Base-by-base conservation (phyloP, 2,113 vertebrate species). In the Vireo altiloquus region DNA sequence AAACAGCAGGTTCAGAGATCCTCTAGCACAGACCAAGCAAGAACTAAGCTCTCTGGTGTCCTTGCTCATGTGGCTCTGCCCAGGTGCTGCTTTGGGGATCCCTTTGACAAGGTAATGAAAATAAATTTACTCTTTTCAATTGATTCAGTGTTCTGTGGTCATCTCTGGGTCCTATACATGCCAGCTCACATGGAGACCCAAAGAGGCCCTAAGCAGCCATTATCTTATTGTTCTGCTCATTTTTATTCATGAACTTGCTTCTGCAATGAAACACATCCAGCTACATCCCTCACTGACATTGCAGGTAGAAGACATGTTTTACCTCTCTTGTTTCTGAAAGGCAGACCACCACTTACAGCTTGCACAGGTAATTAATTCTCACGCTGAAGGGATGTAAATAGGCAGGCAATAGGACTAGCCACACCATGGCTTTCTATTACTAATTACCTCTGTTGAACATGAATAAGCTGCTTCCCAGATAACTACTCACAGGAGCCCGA, bases 281-380 rank as follows among this genome's bases (percentile, higher is more conserved):
- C 39, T 39, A 47, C 3, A 10, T 81, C 39, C 47, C 42, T 66
- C 0, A 0, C 22, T 6, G 11, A 68, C 37, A 18, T 0, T 1
- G 5, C 15, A 39, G 25, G 49, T 10, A 63, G 72, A 59, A 82
- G 71, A 72, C 1, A 1, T 0, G 0, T 19, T 37, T 80, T 47
- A 72, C 31, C 44, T 54, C 69, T 22, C 40, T 44, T 40, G 2
- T 61, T 90, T 82, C 82, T 78, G 56, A 89, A 89, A 89, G 52
- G 25, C 46, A 77, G 60, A 50, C 25, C 5, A 5, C 8, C 39
- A 42, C 30, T 71, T 80, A 75, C 12, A 54, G 35, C 50, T 80
- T 70, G 21, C 59, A 82, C 50, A 80, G n/a, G 57, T 56, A 81
- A 75, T 78, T 44, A 59, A 72, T 66, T 82, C 59, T 80, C 20